phyloP scores from a whole-genome alignment of 2,113 vertebrate species.

The Felis chaus region DNA sequence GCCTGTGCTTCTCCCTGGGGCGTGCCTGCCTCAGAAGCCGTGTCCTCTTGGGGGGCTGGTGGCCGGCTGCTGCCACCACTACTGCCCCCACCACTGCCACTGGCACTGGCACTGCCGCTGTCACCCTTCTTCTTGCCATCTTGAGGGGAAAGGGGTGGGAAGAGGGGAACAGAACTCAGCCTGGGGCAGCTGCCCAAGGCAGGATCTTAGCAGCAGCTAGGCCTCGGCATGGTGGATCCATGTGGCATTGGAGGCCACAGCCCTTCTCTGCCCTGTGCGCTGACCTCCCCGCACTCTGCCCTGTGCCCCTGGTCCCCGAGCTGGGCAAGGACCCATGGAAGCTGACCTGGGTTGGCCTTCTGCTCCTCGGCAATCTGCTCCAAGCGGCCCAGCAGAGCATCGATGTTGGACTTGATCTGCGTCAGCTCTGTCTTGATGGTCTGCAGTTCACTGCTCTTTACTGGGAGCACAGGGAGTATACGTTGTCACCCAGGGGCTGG shows the following conservation, averaged over 20 bases:
- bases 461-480: slow-evolving; percentile 75
- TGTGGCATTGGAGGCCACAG: neutral
- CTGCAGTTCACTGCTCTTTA: slow-evolving; percentile 93
- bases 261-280: neutral
- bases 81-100: slow-evolving; percentile 80
- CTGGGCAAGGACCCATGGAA: neutral
- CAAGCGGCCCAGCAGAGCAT: slow-evolving; percentile 93
- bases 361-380: slow-evolving; percentile 94
- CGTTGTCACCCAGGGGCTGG: slow-evolving; percentile 10
- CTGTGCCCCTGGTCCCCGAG: neutral
- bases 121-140: slow-evolving; percentile 88
- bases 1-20: slow-evolving; percentile 84
- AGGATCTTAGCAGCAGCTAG: neutral
- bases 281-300: neutral
- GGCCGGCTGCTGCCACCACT: slow-evolving; percentile 29
- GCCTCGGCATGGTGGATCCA: neutral
- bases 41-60: slow-evolving; percentile 85
- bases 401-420: slow-evolving; percentile 97
- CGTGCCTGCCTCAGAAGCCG: slow-evolving; percentile 86
- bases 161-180: neutral
- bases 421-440: slow-evolving; percentile 95
- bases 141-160: slow-evolving; percentile 60
- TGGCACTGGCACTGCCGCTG: slow-evolving; percentile 80
- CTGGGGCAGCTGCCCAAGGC: neutral
- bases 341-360: slow-evolving; percentile 87